A percentile compares a stretch with the other conserved stretches of the same genome.
These are phyloP conservation scores for Pelobates cultripes DNA, from an alignment of 2,797 vertebrate genomes.

Conservation along the genomic window DNA sequence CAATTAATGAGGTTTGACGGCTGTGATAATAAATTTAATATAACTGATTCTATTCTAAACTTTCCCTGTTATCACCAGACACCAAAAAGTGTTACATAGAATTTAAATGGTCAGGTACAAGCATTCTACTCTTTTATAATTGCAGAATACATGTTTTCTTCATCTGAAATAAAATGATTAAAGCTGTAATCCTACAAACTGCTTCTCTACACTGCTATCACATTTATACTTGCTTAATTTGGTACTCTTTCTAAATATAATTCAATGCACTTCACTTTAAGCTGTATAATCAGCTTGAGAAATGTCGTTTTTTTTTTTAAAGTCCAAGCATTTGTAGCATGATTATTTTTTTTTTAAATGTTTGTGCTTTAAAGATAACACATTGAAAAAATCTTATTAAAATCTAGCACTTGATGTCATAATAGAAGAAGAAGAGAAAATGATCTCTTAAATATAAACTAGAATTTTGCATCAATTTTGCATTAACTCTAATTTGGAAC, in stretches of 20 bases:
- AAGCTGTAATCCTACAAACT: conserved; percentile 34
- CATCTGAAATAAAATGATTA: conserved; percentile 42
- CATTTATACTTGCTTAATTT: conserved; percentile 53
- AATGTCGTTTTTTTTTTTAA: conserved; percentile 45
- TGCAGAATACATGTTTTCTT: conserved; percentile 27
- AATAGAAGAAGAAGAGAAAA: not conserved
- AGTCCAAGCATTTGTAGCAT: conserved; percentile 18
- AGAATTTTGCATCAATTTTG: too few species aligned
- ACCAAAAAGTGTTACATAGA: conserved; percentile 24
- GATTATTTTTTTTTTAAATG: conserved; percentile 11
- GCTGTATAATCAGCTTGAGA: conserved; percentile 40
- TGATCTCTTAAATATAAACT: not conserved
- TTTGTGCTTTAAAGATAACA: conserved; percentile 21
- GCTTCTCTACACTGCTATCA: conserved; percentile 33
- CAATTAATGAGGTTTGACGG: not conserved
- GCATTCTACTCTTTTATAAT: conserved; percentile 11
- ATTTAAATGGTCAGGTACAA: conserved; percentile 27
- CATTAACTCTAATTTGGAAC: too few species aligned
- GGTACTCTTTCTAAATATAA: conserved; percentile 50
- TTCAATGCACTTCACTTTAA: conserved; percentile 54
- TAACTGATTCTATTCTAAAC: conserved; percentile 9
- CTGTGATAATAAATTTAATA: not conserved
- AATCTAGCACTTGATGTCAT: conserved; percentile 9
- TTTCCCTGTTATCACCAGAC: not conserved
- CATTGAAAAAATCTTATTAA: conserved; percentile 8